Base-by-base conservation (phyloP, 30 jellyfish, hydroid and myxozoan genomes). In the Morbakka virulenta region DNA sequence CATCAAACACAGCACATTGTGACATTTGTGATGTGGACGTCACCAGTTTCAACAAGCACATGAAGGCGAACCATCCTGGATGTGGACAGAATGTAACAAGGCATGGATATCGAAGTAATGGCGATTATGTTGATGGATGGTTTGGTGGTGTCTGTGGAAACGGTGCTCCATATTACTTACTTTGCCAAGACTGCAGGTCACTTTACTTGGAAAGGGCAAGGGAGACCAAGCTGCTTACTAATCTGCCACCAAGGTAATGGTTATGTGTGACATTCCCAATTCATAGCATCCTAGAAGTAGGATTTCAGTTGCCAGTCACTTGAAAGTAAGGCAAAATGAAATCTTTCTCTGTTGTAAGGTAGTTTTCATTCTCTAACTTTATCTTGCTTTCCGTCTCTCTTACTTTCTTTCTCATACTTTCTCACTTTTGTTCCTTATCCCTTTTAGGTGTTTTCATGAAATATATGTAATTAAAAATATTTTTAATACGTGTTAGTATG, bases 61-160 rank as follows among this genome's bases (percentile, higher is more conserved):
- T 89, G 97, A 86, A 81, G 35, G 14, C 86, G 4, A 33, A 69
- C 28, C 97, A 89, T 35, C 94, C 97, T 0, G 97, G 97, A 14
- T 89, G 97, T 77, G 97, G 97, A 2, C 25, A 80, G 21, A 67
- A 72, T 72, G 74, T 82, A 85, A 89, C 91, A 72, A 80, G 83
- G 34, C 87, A 82, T 83, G 97, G 95, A 0, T 89, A 89, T 83
- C 91, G 97, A 35, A 89, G 97, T 62, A 82, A 76, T 67, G 97
- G 97, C 48, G 67, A 35, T 32, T 89, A 89, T 53, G 77, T 83
- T 17, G 94, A 83, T 26, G 94, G 97, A 2, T 89, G 95, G 95
- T 89, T 89, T 79, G 94, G 94, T 12, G 97, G 97, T 26, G 61
- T 77, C 0, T 89, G 97, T 65, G 97, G 97, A 61, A 82, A 95